Evolutionary conservation across 92 coral and sea anemone genomes (phyloP).

Genomic region (Actinernus sp.): DNA sequence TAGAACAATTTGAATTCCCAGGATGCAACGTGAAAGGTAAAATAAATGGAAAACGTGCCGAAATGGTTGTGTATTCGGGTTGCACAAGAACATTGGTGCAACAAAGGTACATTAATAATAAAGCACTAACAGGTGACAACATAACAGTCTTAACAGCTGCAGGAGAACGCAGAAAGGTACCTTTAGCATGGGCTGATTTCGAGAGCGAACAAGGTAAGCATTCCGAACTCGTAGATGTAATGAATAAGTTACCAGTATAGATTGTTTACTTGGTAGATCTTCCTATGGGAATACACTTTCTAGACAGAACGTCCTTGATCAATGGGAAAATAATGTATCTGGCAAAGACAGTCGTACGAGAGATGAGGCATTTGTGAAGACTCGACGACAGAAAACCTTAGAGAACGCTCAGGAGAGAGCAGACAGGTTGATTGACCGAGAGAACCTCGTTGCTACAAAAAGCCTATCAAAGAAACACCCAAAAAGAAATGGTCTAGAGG

Average conservation of each 20-base stretch:
- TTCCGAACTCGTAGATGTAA: slow-evolving; percentile 28
- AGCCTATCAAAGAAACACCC: slow-evolving; percentile 22
- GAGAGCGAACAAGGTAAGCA: slow-evolving; percentile 1
- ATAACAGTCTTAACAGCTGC: slow-evolving; percentile 25
- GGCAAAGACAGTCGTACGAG: not conserved
- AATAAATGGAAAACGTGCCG: slow-evolving; percentile 20
- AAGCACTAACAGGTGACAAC: slow-evolving; percentile 19
- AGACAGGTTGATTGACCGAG: slow-evolving; percentile 22
- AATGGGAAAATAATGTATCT: not conserved
- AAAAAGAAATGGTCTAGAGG: not conserved
- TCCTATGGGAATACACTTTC: slow-evolving; percentile 17
- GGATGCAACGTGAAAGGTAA: slow-evolving; percentile 14
- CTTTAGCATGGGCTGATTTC: slow-evolving; percentile 4
- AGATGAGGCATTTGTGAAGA: slow-evolving; percentile 6
- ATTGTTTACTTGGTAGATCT: slow-evolving; percentile 22
- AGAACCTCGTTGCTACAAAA: slow-evolving; percentile 22
- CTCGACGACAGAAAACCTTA: slow-evolving; percentile 8
- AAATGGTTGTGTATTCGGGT: slow-evolving; percentile 58
- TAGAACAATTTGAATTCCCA: slow-evolving; percentile 9
- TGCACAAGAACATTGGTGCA: slow-evolving; percentile 50
- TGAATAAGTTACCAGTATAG: slow-evolving; percentile 18
- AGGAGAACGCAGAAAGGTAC: slow-evolving; percentile 19
- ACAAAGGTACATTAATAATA: not conserved
- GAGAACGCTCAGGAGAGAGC: slow-evolving; percentile 19
- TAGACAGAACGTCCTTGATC: not conserved